These are phyloP conservation scores for Plectrocnemia conspersa DNA, from an alignment of 1,140 invertebrate genomes.

Conservation along the genomic window DNA sequence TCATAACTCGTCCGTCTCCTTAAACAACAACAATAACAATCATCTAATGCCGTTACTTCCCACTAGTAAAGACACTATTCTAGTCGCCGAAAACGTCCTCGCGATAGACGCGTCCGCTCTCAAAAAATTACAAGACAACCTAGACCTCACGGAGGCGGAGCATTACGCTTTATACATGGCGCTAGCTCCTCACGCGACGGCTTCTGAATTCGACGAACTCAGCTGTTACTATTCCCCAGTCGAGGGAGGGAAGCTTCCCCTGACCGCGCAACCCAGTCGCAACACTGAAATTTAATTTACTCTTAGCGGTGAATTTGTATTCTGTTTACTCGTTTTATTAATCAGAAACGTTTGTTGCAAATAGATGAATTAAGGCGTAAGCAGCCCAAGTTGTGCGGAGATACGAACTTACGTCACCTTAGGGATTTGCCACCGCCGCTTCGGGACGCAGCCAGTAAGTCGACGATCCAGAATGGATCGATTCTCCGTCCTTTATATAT, in stretches of 20 bases:
- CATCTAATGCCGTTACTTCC: conserved; percentile 39
- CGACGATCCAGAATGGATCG: too few species aligned
- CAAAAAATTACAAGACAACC: conserved; percentile 46
- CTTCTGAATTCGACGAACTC: conserved; percentile 80
- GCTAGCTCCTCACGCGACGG: conserved; percentile 75
- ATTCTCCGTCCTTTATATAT: too few species aligned
- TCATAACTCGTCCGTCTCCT: conserved; percentile 37
- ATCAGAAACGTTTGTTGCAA: conserved; percentile 38
- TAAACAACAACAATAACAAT: conserved; percentile 38
- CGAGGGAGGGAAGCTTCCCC: conserved; percentile 62
- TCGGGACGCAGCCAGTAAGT: conserved; percentile 57
- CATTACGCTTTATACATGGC: conserved; percentile 81
- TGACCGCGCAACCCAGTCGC: conserved; percentile 25
- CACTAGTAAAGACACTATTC: conserved; percentile 42
- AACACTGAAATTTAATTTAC: conserved; percentile 22
- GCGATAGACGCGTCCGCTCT: conserved; percentile 46
- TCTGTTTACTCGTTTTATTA: conserved; percentile 34
- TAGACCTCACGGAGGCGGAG: conserved; percentile 74
- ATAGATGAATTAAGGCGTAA: conserved; percentile 55
- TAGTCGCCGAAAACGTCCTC: conserved; percentile 48
- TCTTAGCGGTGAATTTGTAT: conserved; percentile 31
- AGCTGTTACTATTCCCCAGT: conserved; percentile 81
- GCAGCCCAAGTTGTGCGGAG: conserved; percentile 57
- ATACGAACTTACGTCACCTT: conserved; percentile 50
- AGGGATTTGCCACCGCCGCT: conserved; percentile 47